phyloP scores from a whole-genome alignment of 2,888 invertebrate species.

The Malthinus flaveolus region DNA sequence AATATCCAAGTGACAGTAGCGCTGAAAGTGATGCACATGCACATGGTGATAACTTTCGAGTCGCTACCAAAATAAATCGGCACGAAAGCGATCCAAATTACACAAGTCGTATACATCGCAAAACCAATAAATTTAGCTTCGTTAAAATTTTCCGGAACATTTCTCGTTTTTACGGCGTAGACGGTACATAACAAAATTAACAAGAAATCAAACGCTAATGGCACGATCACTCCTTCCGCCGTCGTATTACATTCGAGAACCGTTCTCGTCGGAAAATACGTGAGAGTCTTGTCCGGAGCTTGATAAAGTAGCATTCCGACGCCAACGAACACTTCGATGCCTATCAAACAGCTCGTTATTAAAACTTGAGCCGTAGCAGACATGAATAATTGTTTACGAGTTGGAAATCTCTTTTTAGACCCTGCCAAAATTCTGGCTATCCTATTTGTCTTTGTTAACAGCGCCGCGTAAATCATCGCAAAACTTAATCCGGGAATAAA shows the following conservation, averaged over 20 bases:
- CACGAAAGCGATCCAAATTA: slow-evolving; percentile 78
- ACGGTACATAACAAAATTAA: slow-evolving; percentile 74
- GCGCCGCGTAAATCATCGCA: slow-evolving; percentile 72
- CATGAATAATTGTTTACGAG: slow-evolving; percentile 69
- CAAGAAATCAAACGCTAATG: slow-evolving; percentile 71
- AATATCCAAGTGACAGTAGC: slow-evolving; percentile 73
- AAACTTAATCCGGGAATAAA: slow-evolving; percentile 62
- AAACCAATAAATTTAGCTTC: slow-evolving; percentile 76
- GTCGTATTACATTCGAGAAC: slow-evolving; percentile 67
- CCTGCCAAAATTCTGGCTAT: slow-evolving; percentile 76
- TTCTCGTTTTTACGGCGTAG: slow-evolving; percentile 77
- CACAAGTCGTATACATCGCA: slow-evolving; percentile 79
- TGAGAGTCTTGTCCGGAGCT: slow-evolving; percentile 60
- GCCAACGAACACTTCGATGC: slow-evolving; percentile 68
- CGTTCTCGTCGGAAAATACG: slow-evolving; percentile 59
- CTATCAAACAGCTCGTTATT: slow-evolving; percentile 66
- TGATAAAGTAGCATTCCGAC: slow-evolving; percentile 64
- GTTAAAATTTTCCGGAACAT: slow-evolving; percentile 82
- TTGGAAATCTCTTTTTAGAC: slow-evolving; percentile 71
- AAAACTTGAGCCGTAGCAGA: slow-evolving; percentile 62
- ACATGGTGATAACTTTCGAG: slow-evolving; percentile 60
- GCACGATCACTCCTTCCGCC: slow-evolving; percentile 62
- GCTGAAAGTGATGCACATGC: slow-evolving; percentile 73
- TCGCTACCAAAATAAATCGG: slow-evolving; percentile 76
- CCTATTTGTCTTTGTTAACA: slow-evolving; percentile 77